A percentile compares a stretch with the other conserved stretches of the same genome.
Evolutionary conservation across 2,888 invertebrate species (phyloP).

Genomic region (Cenopis cana): DNA sequence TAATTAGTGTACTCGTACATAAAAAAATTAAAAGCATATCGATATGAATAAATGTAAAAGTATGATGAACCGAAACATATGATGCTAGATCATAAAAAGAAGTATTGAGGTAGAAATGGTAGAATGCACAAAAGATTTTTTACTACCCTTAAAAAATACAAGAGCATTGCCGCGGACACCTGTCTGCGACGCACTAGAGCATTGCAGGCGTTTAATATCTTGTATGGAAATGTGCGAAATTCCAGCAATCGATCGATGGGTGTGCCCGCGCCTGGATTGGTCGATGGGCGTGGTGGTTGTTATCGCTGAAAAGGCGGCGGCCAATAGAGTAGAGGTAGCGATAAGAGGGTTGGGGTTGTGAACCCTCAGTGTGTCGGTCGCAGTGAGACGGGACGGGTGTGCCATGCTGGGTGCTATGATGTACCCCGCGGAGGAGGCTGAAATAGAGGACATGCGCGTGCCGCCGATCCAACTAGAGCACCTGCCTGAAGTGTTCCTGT

Average conservation of each 20-base stretch:
- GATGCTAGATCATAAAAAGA: too few relatives aligned
- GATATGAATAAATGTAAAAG: too few relatives aligned
- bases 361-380: conserved; percentile 72
- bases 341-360: conserved; percentile 81
- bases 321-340: conserved; percentile 71
- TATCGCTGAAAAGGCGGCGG: conserved; percentile 67
- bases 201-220: conserved; percentile 73
- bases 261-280: conserved; percentile 73
- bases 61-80: too few relatives aligned
- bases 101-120: not conserved
- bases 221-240: conserved; percentile 71
- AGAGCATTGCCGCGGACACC: conserved; percentile 59
- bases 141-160: conserved; percentile 53
- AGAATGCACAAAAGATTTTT: not conserved
- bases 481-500: conserved; percentile 89
- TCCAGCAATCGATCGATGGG: conserved; percentile 80
- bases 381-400: conserved; percentile 70
- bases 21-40: too few relatives aligned
- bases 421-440: conserved; percentile 75
- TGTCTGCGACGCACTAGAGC: conserved; percentile 64
- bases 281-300: conserved; percentile 78
- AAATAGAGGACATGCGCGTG: conserved; percentile 86
- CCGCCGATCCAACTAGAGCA: conserved; percentile 90
- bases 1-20: too few relatives aligned
- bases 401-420: conserved; percentile 83